Percentiles rank a stretch among this genome's conserved stretches.
These are phyloP conservation scores for Gryllus bimaculatus DNA, from an alignment of 1,140 invertebrate species.

Conservation along the genomic window DNA sequence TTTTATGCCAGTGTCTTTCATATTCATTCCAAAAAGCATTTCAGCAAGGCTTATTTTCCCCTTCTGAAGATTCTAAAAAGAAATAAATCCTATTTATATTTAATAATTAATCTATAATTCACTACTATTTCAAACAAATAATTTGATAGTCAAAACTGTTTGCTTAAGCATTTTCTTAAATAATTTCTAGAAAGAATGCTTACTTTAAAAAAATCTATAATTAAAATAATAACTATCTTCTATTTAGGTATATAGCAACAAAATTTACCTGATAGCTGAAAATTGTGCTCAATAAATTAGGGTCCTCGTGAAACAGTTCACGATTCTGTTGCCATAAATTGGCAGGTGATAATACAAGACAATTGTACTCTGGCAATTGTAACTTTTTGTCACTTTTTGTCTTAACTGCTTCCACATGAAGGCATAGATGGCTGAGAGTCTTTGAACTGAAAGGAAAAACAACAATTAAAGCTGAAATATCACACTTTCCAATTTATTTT, in stretches of 20 bases:
- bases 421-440: constrained; percentile 69
- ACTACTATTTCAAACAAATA: neutral
- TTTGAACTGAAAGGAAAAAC: constrained; percentile 42
- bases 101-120: neutral
- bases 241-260: too few species aligned
- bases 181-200: too few species aligned
- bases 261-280: constrained; percentile 64
- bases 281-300: constrained; percentile 67
- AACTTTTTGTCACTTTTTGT: constrained; percentile 43
- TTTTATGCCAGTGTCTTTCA: constrained; percentile 82
- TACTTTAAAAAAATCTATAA: too few species aligned
- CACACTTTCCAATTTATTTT: too few species aligned
- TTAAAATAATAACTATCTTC: too few species aligned
- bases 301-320: constrained; percentile 63
- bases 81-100: too few species aligned
- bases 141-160: too few species aligned
- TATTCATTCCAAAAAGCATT: constrained; percentile 83
- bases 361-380: constrained; percentile 75
- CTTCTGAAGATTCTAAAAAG: constrained; percentile 50
- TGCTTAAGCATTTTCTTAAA: too few species aligned
- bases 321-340: constrained; percentile 85
- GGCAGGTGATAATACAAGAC: constrained; percentile 84
- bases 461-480: constrained; percentile 7
- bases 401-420: constrained; percentile 75
- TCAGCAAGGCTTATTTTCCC: constrained; percentile 77